phyloP scores from a whole-genome alignment of 2,113 vertebrate genomes.

The Haplotaxodon microlepis region DNA sequence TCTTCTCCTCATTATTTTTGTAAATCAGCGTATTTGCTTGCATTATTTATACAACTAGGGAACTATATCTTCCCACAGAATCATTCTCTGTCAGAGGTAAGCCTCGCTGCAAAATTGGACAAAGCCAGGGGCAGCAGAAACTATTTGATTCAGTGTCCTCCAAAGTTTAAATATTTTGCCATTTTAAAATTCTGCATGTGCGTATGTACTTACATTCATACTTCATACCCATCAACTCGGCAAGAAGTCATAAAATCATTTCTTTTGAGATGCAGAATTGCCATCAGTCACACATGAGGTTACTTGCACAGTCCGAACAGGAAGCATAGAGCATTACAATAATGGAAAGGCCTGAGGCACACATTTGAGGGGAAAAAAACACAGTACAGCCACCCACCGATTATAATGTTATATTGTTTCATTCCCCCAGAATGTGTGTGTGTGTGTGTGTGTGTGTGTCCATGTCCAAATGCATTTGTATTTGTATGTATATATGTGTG shows the following conservation, averaged over 20 bases:
- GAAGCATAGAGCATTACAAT: slow-evolving; percentile 39
- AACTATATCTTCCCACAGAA: background rate
- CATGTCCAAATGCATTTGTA: background rate
- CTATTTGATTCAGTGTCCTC: background rate
- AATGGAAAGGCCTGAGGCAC: slow-evolving; percentile 46
- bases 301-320: slow-evolving; percentile 15
- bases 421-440: background rate
- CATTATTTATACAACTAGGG: background rate
- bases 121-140: background rate
- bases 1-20: background rate
- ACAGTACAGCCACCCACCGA: slow-evolving; percentile 10
- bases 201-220: background rate
- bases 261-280: slow-evolving; percentile 20
- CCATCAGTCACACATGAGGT: slow-evolving; percentile 16
- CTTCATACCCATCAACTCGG: background rate
- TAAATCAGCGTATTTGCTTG: background rate
- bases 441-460: background rate
- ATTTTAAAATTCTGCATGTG: background rate
- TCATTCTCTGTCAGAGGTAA: background rate
- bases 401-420: slow-evolving; percentile 48
- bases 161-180: background rate
- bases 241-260: slow-evolving; percentile 28
- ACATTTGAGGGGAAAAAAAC: slow-evolving; percentile 2
- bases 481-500: background rate
- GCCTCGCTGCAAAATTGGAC: background rate